A percentile compares a stretch with the other conserved stretches of the same genome.
phyloP scores from a whole-genome alignment of 2,113 vertebrate genomes.

The Sinocyclocheilus rhinocerous region DNA sequence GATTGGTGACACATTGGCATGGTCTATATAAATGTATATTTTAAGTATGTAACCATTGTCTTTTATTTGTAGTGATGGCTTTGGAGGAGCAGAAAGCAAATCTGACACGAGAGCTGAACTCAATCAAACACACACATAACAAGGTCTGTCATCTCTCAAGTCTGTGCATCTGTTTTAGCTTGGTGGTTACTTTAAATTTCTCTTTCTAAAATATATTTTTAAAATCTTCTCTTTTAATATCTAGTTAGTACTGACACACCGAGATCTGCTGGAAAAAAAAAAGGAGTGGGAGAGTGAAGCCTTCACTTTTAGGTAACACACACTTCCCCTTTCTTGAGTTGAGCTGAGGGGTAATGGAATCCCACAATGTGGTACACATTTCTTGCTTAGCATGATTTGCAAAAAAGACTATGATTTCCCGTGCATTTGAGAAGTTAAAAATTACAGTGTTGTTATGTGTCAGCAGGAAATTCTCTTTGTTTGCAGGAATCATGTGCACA shows the following conservation, averaged over 20 bases:
- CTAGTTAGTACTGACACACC: constrained; percentile 69
- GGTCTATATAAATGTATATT: neutral
- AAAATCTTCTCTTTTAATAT: neutral
- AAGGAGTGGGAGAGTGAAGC: constrained; percentile 72
- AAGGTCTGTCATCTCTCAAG: constrained; percentile 67
- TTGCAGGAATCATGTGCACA: constrained; percentile 65
- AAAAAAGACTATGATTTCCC: neutral
- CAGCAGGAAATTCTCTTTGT: neutral
- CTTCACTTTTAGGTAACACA: constrained; percentile 70
- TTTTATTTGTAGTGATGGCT: constrained; percentile 68
- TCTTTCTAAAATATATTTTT: neutral
- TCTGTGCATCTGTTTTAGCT: neutral
- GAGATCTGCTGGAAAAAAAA: constrained; percentile 74
- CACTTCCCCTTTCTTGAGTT: neutral
- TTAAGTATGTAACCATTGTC: neutral
- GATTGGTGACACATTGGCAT: too few relatives aligned
- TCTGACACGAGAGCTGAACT: constrained; percentile 71
- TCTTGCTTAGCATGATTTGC: neutral
- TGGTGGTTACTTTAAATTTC: neutral
- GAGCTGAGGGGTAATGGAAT: neutral
- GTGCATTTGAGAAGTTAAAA: neutral
- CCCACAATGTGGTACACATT: neutral
- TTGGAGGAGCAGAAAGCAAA: constrained; percentile 75
- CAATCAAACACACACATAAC: constrained; percentile 71
- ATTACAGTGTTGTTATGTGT: neutral